Conservation (phyloP, 2,113 vertebrate species). For the Motacilla tschutschensis region DNA sequence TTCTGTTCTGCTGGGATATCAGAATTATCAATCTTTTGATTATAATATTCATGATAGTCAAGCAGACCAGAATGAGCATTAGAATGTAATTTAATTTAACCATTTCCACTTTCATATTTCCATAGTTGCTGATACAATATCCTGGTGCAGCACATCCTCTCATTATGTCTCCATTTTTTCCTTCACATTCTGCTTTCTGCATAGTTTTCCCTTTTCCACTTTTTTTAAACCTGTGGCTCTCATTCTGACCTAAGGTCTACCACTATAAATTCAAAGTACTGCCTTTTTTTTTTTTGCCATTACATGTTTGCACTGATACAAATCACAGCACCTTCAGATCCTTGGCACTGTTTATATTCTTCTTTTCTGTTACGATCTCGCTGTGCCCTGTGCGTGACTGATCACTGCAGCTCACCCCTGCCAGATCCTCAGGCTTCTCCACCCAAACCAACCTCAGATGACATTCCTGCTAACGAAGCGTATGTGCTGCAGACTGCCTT, state of each 20-base stretch:
- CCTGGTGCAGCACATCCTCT: background rate
- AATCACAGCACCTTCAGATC: background rate
- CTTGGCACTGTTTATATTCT: background rate
- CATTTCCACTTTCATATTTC: background rate
- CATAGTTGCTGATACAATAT: background rate
- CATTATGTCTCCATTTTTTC: background rate
- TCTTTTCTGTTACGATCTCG: fast-evolving
- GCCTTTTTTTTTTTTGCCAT: background rate
- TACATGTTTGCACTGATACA: fast-evolving
- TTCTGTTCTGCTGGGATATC: slow-evolving; percentile 55
- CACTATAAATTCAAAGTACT: background rate
- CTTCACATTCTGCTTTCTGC: background rate
- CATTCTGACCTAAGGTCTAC: background rate
- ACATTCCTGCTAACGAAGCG: background rate
- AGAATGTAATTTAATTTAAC: slow-evolving; percentile 18
- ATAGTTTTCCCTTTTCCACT: background rate
- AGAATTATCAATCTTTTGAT: slow-evolving; percentile 52
- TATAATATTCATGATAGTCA: slow-evolving; percentile 55
- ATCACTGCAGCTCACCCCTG: background rate
- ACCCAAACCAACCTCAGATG: background rate
- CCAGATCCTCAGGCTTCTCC: background rate
- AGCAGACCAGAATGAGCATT: slow-evolving; percentile 5
- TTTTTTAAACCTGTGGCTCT: background rate
- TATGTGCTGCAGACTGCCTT: background rate
- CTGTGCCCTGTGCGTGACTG: background rate